Evolutionary conservation across 2,888 invertebrate genomes (phyloP), one percentile per base, ranked within the genome.

Genomic region (Torymus tubicola): DNA sequence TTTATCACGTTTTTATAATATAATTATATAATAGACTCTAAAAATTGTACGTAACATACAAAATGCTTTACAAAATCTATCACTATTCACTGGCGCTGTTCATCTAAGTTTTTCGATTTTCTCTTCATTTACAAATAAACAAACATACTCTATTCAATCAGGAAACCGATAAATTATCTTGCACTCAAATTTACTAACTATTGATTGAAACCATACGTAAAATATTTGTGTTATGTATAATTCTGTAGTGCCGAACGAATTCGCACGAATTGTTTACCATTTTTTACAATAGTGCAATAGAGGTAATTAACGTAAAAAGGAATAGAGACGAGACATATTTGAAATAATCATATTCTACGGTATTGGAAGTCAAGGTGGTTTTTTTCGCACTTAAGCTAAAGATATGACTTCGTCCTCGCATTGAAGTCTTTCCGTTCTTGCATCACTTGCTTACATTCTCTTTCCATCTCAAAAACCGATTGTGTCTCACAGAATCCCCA

Each of bases 351-450:
- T 74, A 74, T 68, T 50, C 67, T 80, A 80, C n/a, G 5, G 13
- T 78, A 74, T 81, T 81, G 81, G 81, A 81, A 81, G 81, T 81
- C 81, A 78, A 78, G 55, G 65, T 81, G 71, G 71, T 77, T 72
- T 42, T 42, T 42, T 80, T 76, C 68, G 76, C 80, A 61, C 67
- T 81, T 77, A 76, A 68, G 50, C 72, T 77, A 81, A 11, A 68
- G 53, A 58, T 57, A 53, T 67, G 52, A 72, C 68, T 72, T 71
- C 58, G 13, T 68, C 68, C 14, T 60, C 53, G 70, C 31, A 42
- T 55, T 14, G 67, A 67, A 80, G 50, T 57, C 61, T 12, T 68
- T 71, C 61, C 2, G 14, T 61, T 71, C 18, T 71, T 72, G 55
- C 16, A 57, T 63, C 13, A 65, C 64, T 11, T 70, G 68, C 21